These are phyloP conservation scores for Scaptomyza pallida DNA, from an alignment of 1,140 invertebrate genomes.

Conservation along the genomic window DNA sequence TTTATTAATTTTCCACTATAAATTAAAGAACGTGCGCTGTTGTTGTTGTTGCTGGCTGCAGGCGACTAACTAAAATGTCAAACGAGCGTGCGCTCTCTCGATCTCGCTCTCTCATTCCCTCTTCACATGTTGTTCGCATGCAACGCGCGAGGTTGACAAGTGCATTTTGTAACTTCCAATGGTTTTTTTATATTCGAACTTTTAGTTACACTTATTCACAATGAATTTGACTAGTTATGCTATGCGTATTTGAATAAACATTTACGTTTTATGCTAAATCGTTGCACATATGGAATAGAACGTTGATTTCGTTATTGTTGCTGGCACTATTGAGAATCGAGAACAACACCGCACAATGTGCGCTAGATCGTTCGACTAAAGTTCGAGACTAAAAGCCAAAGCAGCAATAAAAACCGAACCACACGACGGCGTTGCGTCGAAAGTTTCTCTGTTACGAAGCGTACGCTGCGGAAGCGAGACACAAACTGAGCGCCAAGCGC, in stretches of 20 bases:
- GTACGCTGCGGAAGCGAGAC: conserved; percentile 39
- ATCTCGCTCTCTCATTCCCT: conserved; percentile 1
- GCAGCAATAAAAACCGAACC: conserved; percentile 36
- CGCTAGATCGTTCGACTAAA: conserved; percentile 69
- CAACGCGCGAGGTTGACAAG: conserved; percentile 38
- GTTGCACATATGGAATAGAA: conserved; percentile 69
- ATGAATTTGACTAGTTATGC: conserved; percentile 11
- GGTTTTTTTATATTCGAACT: conserved; percentile 3
- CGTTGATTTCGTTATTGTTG: conserved; percentile 1
- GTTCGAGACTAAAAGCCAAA: conserved; percentile 62
- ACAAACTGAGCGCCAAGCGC: conserved; percentile 46
- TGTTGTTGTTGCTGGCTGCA: conserved; percentile 12
- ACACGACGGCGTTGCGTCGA: neutral
- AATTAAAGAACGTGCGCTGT: conserved; percentile 36
- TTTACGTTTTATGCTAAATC: conserved; percentile 48
- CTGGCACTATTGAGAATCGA: conserved; percentile 55
- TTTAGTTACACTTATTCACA: conserved; percentile 7
- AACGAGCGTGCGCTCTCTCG: conserved; percentile 20
- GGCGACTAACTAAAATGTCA: conserved; percentile 62
- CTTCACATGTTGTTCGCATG: conserved; percentile 11
- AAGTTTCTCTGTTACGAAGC: conserved; percentile 15
- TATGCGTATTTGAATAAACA: conserved; percentile 26
- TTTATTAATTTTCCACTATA: conserved; percentile 62
- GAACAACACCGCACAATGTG: conserved; percentile 54
- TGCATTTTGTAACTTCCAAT: conserved; percentile 44